These are phyloP conservation scores for Asobara japonica DNA, from an alignment of 1,140 invertebrate species.

Conservation along the genomic window DNA sequence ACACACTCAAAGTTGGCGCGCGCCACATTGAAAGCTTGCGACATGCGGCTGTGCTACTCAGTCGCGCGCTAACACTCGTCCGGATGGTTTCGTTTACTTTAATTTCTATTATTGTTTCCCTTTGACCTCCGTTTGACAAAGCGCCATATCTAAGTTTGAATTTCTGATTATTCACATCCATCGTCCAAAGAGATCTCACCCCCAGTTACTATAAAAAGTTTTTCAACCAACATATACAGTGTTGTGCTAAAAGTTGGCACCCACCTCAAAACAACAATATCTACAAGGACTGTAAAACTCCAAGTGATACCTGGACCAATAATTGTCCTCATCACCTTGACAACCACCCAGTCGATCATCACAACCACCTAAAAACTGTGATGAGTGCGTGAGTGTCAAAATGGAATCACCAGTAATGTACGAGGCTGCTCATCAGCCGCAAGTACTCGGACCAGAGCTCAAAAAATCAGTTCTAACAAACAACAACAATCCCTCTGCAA, in stretches of 20 bases:
- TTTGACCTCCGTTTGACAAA: background rate
- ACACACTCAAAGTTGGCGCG: slow-evolving; percentile 43
- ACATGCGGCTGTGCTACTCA: slow-evolving; percentile 58
- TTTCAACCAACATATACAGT: too few species aligned
- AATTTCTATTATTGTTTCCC: background rate
- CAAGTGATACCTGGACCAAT: background rate
- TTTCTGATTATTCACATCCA: background rate
- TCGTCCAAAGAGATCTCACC: too few species aligned
- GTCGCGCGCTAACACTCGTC: slow-evolving; percentile 63
- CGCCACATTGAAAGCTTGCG: slow-evolving; percentile 65
- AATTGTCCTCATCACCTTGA: background rate
- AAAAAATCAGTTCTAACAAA: slow-evolving; percentile 52
- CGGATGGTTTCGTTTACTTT: slow-evolving; percentile 37
- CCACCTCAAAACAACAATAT: background rate
- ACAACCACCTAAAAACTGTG: slow-evolving; percentile 42
- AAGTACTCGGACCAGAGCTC: slow-evolving; percentile 54
- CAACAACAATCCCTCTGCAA: slow-evolving; percentile 48
- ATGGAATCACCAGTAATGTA: slow-evolving; percentile 66
- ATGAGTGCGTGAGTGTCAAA: slow-evolving; percentile 56
- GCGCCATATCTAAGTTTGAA: background rate
- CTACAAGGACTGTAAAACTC: background rate
- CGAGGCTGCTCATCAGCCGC: slow-evolving; percentile 61
- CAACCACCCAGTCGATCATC: background rate
- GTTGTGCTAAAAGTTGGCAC: background rate
- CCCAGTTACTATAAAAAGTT: too few species aligned